A percentile compares a stretch with the other conserved stretches of the same genome.
phyloP scores from a whole-genome alignment of 2,888 invertebrate genomes.

The Dryocosmus kuriphilus region DNA sequence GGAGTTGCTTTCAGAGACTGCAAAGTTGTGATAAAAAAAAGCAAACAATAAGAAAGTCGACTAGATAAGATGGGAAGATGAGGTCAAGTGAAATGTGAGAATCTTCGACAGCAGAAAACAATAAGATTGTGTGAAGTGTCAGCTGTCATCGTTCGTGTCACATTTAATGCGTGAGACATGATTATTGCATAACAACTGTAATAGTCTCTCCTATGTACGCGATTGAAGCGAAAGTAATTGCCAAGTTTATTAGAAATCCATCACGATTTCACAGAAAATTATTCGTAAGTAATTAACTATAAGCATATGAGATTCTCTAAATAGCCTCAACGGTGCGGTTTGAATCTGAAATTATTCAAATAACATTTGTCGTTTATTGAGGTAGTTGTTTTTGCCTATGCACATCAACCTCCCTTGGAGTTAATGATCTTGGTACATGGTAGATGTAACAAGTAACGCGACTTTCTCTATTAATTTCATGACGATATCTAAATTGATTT shows the following conservation, averaged over 20 bases:
- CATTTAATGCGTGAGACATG: background rate
- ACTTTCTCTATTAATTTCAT: background rate
- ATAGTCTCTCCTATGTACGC: background rate
- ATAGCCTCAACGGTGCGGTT: no score
- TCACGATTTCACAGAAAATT: background rate
- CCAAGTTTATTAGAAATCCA: background rate
- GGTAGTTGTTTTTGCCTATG: background rate
- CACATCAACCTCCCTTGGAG: background rate
- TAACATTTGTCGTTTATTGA: background rate
- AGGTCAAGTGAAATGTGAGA: constrained; percentile 3
- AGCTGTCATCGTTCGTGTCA: background rate
- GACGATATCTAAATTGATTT: background rate
- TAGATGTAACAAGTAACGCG: background rate
- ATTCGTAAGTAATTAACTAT: background rate
- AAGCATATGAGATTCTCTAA: background rate
- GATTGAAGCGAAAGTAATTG: background rate
- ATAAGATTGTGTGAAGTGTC: constrained; percentile 5
- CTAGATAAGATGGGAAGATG: background rate
- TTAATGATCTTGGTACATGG: background rate
- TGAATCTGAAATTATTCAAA: no score
- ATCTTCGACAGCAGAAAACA: background rate
- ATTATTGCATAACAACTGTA: background rate
- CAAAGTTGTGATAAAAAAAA: background rate
- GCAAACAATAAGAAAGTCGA: background rate
- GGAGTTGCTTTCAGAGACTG: background rate